Evolutionary conservation across 2,797 vertebrate genomes (phyloP).

Genomic region (Nasua narica): DNA sequence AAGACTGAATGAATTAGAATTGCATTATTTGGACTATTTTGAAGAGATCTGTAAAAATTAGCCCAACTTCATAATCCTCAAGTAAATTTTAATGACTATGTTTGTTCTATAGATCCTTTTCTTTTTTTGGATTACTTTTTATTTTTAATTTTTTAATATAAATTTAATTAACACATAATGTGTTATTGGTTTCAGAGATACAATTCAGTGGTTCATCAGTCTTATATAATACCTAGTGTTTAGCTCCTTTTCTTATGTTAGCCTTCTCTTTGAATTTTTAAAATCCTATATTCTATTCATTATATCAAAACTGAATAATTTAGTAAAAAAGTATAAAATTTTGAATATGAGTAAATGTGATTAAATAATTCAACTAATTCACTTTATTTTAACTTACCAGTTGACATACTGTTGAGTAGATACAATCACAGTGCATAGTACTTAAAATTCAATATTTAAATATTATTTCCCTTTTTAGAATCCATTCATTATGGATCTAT

Average conservation of each 20-base stretch:
- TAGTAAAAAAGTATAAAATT: conserved; percentile 43
- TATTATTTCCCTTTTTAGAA: not conserved
- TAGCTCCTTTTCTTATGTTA: not conserved
- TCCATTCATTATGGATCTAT: not conserved
- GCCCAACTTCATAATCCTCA: not conserved
- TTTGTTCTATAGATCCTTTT: conserved; percentile 8
- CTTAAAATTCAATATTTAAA: not conserved
- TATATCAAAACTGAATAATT: conserved; percentile 65
- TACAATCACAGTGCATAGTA: not conserved
- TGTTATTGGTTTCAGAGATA: not conserved
- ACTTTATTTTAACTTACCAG: not conserved
- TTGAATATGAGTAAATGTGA: not conserved
- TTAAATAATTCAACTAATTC: conserved; percentile 11
- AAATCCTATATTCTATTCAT: conserved; percentile 42
- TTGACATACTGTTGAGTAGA: not conserved
- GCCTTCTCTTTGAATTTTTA: conserved; percentile 23
- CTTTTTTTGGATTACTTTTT: not conserved
- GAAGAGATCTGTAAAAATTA: not conserved
- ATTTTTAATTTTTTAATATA: not conserved
- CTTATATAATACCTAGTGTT: not conserved
- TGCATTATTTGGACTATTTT: not conserved
- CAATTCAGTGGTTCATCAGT: not conserved
- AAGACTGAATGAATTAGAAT: not conserved
- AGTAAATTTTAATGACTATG: not conserved
- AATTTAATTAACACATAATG: not conserved